Percentiles rank a stretch among this genome's conserved stretches.
Evolutionary conservation across 2,113 vertebrate species (phyloP).

Genomic region (Cygnus buccinator): DNA sequence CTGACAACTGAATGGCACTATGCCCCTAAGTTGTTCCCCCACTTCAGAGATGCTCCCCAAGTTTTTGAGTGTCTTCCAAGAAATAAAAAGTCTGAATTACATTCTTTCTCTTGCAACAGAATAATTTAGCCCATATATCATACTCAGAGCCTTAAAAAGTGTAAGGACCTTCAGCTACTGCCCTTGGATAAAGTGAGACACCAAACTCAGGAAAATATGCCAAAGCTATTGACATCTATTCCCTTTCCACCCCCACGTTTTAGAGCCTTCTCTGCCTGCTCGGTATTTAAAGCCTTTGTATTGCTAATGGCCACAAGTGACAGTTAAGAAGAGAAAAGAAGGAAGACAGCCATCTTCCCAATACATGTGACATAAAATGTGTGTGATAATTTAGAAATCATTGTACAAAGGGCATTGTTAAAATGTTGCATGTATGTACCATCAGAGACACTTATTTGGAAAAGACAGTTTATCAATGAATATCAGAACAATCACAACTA

Average conservation of each 20-base stretch:
- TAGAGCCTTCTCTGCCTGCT: neutral
- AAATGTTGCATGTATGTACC: neutral
- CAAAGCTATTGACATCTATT: neutral
- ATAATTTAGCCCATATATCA: neutral
- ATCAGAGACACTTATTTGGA: neutral
- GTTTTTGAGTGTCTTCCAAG: neutral
- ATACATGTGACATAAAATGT: neutral
- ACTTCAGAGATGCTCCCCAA: neutral
- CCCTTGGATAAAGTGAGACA: neutral
- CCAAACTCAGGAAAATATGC: neutral
- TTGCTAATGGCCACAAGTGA: neutral
- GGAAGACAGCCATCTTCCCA: neutral
- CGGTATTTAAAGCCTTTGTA: neutral
- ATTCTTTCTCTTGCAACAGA: neutral
- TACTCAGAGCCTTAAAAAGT: neutral
- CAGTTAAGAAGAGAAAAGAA: neutral
- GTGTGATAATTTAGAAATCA: neutral
- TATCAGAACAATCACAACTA: neutral
- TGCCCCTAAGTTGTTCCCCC: neutral
- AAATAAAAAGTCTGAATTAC: neutral
- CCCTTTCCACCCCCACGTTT: neutral
- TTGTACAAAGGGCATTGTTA: neutral
- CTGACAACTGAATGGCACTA: neutral
- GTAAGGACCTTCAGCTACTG: neutral
- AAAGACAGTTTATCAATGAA: neutral